Evolutionary conservation across 2,113 vertebrate genomes (phyloP), one percentile per base, ranked within the genome.

Genomic region (Misgurnus mizolepis): DNA sequence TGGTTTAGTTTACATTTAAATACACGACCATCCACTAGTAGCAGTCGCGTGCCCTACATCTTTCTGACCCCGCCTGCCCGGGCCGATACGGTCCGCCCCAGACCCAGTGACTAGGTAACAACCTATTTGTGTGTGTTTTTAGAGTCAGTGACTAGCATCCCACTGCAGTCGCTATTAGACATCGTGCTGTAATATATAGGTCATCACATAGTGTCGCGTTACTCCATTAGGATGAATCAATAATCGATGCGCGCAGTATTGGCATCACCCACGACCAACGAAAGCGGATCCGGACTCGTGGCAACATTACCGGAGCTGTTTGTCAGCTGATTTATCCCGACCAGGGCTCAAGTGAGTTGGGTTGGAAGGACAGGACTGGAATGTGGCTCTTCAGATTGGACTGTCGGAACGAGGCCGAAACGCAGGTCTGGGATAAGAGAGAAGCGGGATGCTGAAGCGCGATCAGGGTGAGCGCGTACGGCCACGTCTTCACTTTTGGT

Each of bases 21-120:
- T 49, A 34, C 62, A 45, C 49, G 27, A 71, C 10, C 60, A 17
- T 18, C 61, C 69, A 12, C 40, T 45, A 53, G 61, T n/a, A 60
- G 61, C 61, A 80, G 58, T 66, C 61, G 61, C 34, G 61, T 80
- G 78, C 22, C 60, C 78, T 49, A 80, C 66, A 71, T 80, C 78
- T 71, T 6, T 27, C 7, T 76, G 60, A 74, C 75, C 83, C 83
- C 74, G 67, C 18, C 43, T 40, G 64, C 67, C 50, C 14, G 3
- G 50, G 69, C 65, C 18, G 58, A 50, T 27, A 79, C 62, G 83
- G 83, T 81, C 80, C 75, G 69, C 7, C 58, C 82, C 75, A 50
- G 15, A 58, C 47, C 61, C 39, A 6, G 72, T 58, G 56, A 45
- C 18, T 64, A 9, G 47, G 64, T 68, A 22, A 80, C 71, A 58